Percentiles rank a stretch among this genome's conserved stretches.
These are phyloP conservation scores for Cenopis cana DNA, from an alignment of 2,888 invertebrate genomes.

Conservation along the genomic window DNA sequence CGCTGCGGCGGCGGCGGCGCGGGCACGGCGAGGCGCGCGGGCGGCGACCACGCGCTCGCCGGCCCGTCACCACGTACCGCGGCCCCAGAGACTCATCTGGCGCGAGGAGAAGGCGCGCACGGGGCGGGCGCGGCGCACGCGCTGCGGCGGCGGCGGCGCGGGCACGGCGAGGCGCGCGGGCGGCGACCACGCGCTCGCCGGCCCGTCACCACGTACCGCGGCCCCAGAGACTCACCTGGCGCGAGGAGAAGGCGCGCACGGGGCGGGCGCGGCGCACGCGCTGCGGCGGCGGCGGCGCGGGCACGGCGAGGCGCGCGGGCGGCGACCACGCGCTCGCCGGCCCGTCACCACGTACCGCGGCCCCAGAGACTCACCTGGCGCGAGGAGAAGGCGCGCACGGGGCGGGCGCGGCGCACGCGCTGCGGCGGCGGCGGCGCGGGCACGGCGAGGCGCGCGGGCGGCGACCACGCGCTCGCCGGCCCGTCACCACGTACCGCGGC, in stretches of 20 bases:
- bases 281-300: slow-evolving; percentile 78
- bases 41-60: slow-evolving; percentile 37
- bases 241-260: slow-evolving; percentile 76
- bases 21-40: slow-evolving; percentile 63
- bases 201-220: slow-evolving; percentile 72
- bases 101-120: slow-evolving; percentile 72
- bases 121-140: slow-evolving; percentile 85
- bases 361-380: slow-evolving; percentile 6
- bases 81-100: background rate
- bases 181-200: slow-evolving; percentile 90
- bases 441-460: slow-evolving; percentile 83
- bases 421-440: slow-evolving; percentile 76
- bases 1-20: slow-evolving; percentile 80
- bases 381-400: slow-evolving; percentile 77
- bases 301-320: slow-evolving; percentile 82
- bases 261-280: slow-evolving; percentile 85
- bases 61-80: background rate
- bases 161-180: slow-evolving; percentile 83
- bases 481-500: slow-evolving; percentile 69
- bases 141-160: slow-evolving; percentile 78
- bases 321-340: slow-evolving; percentile 90
- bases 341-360: slow-evolving; percentile 70
- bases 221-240: slow-evolving; percentile 3
- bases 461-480: slow-evolving; percentile 89
- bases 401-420: slow-evolving; percentile 85